Base-by-base conservation (phyloP, 2,113 vertebrate species). In the Podarcis raffonei region DNA sequence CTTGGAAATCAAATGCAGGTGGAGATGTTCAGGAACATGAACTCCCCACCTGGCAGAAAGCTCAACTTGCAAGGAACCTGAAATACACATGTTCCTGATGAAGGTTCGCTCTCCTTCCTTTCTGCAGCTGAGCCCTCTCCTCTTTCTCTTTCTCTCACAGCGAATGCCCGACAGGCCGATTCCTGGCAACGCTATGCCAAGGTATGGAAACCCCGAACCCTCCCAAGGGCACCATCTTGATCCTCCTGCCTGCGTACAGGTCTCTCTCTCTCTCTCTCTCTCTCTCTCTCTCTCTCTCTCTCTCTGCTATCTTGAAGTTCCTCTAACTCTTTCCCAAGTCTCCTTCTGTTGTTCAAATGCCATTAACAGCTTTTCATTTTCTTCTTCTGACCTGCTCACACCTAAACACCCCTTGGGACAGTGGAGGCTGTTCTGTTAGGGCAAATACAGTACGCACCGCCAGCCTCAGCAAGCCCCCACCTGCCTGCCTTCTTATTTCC, bases 101-200 rank as follows among this genome's bases (percentile, higher is more conserved):
- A 27, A 32, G 35, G 6, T 13, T 42, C 25, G 22, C 16, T 30
- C 22, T 53, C 59, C 18, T 11, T 35, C 66, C 13, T 25, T 30
- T 1, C 1, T 11, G 62, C 25, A 87, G 30, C 22, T 83, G 68
- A 82, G 18, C 25, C 2, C 35, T 88, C 13, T 74, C 42, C 13
- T 74, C 42, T 89, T 37, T 25, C 25, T 27, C 57, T 16, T 5
- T 91, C 35, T 87, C 32, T 68, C 68, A 18, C 92, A 97, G 96
- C 15, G 96, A 97, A 81, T 97, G 96, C 71, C 94, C 93, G 53
- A 88, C 93, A 32, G 94, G 94, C 57, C 94, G 65, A 20, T 94
- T 96, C 82, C 92, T 97, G 83, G 83, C 95, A 7, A 83, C 94
- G 0, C 53, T 93, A 39, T 97, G 96, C 88, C 96, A 96, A 96